These are phyloP conservation scores for Euglossa dilemma DNA, from an alignment of 1,140 invertebrate genomes.

Conservation along the genomic window DNA sequence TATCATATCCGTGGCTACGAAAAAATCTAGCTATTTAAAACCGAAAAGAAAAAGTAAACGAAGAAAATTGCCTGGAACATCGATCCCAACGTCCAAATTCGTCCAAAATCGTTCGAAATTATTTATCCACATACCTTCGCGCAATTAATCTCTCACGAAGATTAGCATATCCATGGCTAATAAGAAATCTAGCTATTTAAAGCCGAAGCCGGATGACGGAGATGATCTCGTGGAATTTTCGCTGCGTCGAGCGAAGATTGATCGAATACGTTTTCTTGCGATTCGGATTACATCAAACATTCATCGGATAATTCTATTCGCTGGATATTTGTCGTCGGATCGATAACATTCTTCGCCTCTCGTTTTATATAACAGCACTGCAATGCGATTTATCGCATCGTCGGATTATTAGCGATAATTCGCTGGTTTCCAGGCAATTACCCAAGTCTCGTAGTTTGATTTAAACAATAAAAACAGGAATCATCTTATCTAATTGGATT, in stretches of 20 bases:
- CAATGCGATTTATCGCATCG: too few species aligned
- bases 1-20: background rate
- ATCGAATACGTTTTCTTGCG: background rate
- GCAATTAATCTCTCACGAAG: background rate
- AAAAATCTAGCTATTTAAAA: too few species aligned
- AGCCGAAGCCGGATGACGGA: background rate
- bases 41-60: too few species aligned
- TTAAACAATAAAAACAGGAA: too few species aligned
- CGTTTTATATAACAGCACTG: fast-evolving
- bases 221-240: background rate
- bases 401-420: too few species aligned
- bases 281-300: background rate
- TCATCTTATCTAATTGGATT: too few species aligned
- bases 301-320: background rate
- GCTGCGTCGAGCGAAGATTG: background rate
- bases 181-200: background rate
- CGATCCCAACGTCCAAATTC: background rate
- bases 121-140: too few species aligned
- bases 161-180: background rate
- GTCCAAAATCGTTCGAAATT: background rate
- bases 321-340: background rate
- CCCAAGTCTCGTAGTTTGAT: too few species aligned
- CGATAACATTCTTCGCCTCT: background rate
- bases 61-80: too few species aligned
- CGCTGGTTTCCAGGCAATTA: too few species aligned